Conservation (phyloP, 1,140 invertebrate species). For the Drosophila nannoptera region DNA sequence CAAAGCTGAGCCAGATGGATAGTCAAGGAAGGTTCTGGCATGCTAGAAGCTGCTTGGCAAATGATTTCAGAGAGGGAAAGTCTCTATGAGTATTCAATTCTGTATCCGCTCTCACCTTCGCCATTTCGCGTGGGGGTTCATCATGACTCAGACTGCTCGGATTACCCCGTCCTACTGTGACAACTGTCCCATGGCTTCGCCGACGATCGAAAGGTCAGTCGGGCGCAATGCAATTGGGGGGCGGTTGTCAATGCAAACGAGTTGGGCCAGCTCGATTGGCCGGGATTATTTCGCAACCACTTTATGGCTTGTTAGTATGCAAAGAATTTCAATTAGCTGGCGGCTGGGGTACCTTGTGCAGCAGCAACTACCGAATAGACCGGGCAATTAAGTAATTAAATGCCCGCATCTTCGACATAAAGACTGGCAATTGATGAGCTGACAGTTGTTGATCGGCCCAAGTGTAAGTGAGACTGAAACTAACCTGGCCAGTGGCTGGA, state of each 20-base stretch:
- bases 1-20: neutral
- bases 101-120: neutral
- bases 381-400: conserved; percentile 53
- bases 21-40: neutral
- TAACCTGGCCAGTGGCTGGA: conserved; percentile 53
- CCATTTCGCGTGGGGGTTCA: neutral
- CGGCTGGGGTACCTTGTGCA: conserved; percentile 2
- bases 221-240: conserved; percentile 18
- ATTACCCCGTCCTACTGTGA: conserved; percentile 8
- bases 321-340: conserved; percentile 51
- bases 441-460: neutral
- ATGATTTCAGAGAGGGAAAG: too few relatives aligned
- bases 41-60: neutral
- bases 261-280: conserved; percentile 39
- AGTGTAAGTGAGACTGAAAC: conserved; percentile 33
- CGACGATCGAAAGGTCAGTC: conserved; percentile 53
- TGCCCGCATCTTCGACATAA: conserved; percentile 52
- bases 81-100: neutral
- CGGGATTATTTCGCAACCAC: conserved; percentile 19
- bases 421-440: conserved; percentile 44
- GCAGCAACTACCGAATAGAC: conserved; percentile 40
- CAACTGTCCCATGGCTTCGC: conserved; percentile 5
- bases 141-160: neutral
- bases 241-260: conserved; percentile 49
- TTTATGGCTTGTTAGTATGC: conserved; percentile 69